These are phyloP conservation scores for Phalacrocorax aristotelis DNA, from an alignment of 2,113 vertebrate genomes.

Conservation along the genomic window DNA sequence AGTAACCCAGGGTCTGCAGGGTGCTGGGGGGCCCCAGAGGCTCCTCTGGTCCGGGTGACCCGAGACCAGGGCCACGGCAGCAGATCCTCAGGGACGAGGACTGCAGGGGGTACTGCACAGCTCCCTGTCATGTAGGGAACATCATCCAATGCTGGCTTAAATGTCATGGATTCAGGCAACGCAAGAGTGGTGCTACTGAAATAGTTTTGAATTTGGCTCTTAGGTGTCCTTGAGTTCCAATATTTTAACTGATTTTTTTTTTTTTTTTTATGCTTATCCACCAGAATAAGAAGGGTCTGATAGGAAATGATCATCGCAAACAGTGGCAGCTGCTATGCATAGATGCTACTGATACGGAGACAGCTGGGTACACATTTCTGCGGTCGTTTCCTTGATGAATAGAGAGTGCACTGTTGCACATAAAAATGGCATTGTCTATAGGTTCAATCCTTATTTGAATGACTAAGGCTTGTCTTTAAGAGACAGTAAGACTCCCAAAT, in stretches of 20 bases:
- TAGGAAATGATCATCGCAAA: conserved; percentile 34
- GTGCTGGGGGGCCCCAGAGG: neutral
- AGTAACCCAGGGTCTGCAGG: neutral
- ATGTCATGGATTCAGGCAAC: neutral
- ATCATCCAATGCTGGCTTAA: neutral
- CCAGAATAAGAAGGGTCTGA: neutral
- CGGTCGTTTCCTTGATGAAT: conserved; percentile 49
- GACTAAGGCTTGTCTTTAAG: neutral
- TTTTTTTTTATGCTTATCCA: neutral
- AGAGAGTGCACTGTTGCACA: conserved; percentile 57
- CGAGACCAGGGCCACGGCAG: neutral
- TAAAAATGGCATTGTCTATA: conserved; percentile 58
- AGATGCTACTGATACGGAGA: conserved; percentile 37
- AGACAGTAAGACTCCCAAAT: neutral
- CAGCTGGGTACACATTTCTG: conserved; percentile 65
- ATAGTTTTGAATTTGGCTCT: neutral
- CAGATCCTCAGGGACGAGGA: neutral
- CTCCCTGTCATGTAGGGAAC: rapidly evolving
- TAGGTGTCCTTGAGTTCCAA: neutral
- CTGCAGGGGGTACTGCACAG: neutral
- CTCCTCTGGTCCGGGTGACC: neutral
- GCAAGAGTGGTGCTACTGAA: neutral
- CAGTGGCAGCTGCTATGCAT: conserved; percentile 45
- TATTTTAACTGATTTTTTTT: neutral
- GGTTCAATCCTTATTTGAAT: neutral